phyloP scores from a whole-genome alignment of 2,888 invertebrate species.

The Machimus rusticus region DNA sequence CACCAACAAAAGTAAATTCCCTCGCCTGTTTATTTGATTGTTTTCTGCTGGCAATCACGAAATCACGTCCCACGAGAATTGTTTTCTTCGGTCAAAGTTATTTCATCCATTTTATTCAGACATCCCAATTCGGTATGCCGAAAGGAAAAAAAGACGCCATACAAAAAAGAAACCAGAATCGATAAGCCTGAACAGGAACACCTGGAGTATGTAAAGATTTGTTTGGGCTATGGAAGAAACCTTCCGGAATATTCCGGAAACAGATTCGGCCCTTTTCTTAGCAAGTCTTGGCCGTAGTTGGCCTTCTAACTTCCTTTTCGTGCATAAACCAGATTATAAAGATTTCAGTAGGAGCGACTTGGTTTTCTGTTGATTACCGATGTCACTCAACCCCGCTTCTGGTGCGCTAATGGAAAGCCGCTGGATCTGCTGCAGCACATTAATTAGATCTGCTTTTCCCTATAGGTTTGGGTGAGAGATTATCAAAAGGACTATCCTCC shows the following conservation, averaged over 20 bases:
- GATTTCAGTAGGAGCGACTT: neutral
- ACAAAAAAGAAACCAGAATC: neutral
- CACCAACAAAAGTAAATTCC: neutral
- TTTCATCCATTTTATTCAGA: neutral
- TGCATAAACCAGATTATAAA: neutral
- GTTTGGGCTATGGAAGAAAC: neutral
- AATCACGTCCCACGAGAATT: constrained; percentile 5
- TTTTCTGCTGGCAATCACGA: neutral
- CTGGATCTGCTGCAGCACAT: neutral
- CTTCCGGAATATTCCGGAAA: neutral
- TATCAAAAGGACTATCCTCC: neutral
- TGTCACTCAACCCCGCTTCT: neutral
- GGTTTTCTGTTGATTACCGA: neutral
- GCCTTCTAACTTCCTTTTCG: neutral
- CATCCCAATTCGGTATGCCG: neutral
- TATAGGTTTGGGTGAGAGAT: neutral
- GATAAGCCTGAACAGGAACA: neutral
- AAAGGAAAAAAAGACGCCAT: neutral
- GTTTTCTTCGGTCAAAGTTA: constrained; percentile 1
- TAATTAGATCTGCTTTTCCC: neutral
- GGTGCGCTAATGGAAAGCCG: neutral
- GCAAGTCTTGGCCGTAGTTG: neutral
- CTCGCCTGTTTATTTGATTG: neutral
- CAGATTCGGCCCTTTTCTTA: neutral
- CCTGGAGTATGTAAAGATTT: neutral